Evolutionary conservation across 2,113 vertebrate genomes (phyloP).

Genomic region (Lathamus discolor): DNA sequence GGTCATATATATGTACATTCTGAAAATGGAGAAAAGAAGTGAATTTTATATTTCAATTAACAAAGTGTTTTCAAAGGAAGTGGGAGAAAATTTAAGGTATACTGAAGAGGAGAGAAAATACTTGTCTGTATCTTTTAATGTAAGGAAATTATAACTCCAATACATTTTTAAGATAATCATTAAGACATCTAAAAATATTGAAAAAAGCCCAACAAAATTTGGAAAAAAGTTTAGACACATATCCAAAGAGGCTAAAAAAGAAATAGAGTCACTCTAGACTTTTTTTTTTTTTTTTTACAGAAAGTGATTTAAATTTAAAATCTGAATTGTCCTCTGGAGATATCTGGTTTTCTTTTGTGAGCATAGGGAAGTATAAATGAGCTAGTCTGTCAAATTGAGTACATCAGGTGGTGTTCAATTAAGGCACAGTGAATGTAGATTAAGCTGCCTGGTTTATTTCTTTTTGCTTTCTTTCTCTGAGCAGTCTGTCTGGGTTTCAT

Average conservation of each 20-base stretch:
- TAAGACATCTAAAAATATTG: neutral
- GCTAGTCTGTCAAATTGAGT: neutral
- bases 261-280: neutral
- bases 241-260: neutral
- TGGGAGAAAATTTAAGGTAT: neutral
- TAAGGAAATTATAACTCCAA: neutral
- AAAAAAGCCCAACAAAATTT: neutral
- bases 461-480: neutral
- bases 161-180: neutral
- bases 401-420: neutral
- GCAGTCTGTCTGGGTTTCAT: neutral
- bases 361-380: neutral
- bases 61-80: neutral
- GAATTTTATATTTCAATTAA: neutral
- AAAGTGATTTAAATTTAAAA: neutral
- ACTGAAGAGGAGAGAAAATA: neutral
- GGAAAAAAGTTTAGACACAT: neutral
- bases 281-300: neutral
- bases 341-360: neutral
- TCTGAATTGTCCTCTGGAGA: neutral
- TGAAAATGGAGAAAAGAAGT: neutral
- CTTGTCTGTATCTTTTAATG: neutral
- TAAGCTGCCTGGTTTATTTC: neutral
- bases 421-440: neutral
- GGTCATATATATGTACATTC: neutral